phyloP scores from a whole-genome alignment of 2,888 invertebrate species.

The Hydrotaea cyrtoneurina region DNA sequence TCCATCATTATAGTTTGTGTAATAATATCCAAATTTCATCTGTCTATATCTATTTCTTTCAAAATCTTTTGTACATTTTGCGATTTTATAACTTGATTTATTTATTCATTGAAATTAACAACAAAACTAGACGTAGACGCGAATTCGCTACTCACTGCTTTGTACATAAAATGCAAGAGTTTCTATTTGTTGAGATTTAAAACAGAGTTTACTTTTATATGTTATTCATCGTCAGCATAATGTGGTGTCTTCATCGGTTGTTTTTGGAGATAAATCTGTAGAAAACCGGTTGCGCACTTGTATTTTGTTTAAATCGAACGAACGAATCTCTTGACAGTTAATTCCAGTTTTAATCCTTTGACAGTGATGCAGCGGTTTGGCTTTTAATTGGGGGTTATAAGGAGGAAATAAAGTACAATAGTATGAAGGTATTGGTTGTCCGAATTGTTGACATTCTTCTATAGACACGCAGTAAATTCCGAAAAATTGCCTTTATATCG shows the following conservation, averaged over 20 bases:
- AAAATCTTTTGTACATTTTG: neutral
- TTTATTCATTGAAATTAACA: conserved; percentile 8
- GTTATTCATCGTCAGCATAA: neutral
- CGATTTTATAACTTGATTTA: conserved; percentile 1
- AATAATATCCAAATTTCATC: neutral
- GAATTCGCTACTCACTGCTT: neutral
- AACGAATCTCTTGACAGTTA: neutral
- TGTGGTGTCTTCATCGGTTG: too few species aligned
- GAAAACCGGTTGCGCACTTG: neutral
- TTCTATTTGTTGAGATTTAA: conserved; percentile 14
- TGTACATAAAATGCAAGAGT: conserved; percentile 3
- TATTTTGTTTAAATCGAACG: neutral
- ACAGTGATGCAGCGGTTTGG: neutral
- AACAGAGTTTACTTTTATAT: neutral
- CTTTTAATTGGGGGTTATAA: neutral
- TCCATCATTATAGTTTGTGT: too few species aligned
- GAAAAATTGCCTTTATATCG: too few species aligned
- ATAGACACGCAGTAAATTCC: too few species aligned
- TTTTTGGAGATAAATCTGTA: neutral
- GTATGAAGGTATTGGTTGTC: too few species aligned
- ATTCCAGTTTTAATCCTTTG: conserved; percentile 1
- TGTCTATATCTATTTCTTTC: neutral
- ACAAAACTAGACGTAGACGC: too few species aligned
- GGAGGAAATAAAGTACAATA: too few species aligned
- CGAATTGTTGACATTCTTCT: too few species aligned